Percentiles rank a stretch among this genome's conserved stretches.
Conservation (phyloP, 2,113 vertebrate species). For the Python bivittatus region DNA sequence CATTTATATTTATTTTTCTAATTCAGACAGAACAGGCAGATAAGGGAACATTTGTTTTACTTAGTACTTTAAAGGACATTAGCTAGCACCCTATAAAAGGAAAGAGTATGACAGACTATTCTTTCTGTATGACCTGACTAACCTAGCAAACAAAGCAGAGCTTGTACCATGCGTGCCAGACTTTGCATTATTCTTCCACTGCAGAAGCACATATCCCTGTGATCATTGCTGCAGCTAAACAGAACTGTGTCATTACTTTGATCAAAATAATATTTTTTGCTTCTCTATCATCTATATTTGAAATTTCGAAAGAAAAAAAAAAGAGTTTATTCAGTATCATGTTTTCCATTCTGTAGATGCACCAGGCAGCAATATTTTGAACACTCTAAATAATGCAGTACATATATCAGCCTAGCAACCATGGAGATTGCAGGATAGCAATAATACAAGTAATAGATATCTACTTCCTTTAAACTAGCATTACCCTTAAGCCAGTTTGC, state of each 20-base stretch:
- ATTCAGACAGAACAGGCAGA: not conserved
- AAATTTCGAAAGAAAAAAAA: not conserved
- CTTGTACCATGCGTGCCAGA: not conserved
- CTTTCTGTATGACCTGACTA: not conserved
- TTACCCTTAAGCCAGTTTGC: not conserved
- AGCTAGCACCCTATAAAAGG: not conserved
- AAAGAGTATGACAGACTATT: not conserved
- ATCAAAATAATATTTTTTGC: not conserved
- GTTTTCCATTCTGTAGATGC: not conserved
- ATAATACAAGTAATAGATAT: not conserved
- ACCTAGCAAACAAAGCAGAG: not conserved
- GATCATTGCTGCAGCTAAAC: not conserved
- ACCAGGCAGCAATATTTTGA: not conserved
- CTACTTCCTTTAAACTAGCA: not conserved
- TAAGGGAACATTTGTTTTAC: not conserved
- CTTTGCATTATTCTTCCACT: not conserved
- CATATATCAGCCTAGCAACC: not conserved
- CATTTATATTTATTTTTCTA: not conserved
- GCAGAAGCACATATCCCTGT: not conserved
- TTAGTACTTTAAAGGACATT: not conserved
- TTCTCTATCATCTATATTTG: not conserved
- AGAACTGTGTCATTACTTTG: not conserved
- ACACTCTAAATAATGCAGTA: not conserved
- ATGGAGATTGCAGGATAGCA: not conserved
- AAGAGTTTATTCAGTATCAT: not conserved